Base-by-base conservation (phyloP, 2,888 invertebrate species). In the Patella depressa region DNA sequence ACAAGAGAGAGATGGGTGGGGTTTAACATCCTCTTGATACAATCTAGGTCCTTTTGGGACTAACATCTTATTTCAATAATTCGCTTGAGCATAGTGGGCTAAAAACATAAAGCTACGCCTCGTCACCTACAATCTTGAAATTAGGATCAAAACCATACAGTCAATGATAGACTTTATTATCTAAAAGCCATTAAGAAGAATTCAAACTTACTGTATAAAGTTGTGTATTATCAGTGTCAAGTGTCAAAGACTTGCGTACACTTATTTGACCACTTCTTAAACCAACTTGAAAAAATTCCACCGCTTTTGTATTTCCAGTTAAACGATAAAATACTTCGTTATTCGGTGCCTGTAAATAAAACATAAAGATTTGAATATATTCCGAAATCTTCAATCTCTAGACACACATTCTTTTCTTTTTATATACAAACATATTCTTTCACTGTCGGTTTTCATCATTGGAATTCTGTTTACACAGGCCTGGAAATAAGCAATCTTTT, bases 271-370 rank as follows among this genome's bases (percentile, higher is more conserved):
- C 89, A 29, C 78, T 83, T 7, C 78, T 74, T 12, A 82, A 74
- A 69, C 88, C 83, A 11, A 89, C 81, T 72, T 86, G 82, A 81
- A 89, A 89, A 79, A 83, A 89, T 17, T 83, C 76, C 15, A 79
- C 53, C 2, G 77, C 79, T 19, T 57, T 71, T 15, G 74, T 4
- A 53, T 81, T 78, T 1, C 85, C 85, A 17, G 78, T 81, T 14
- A 87, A 80, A 2, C 78, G 76, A 74, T 87, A 89, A 76, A 83
- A 85, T 34, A 89, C 85, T 24, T 82, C 78, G 54, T 87, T 88
- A 81, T 89, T 86, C 3, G 88, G 87, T 12, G 85, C 74, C 84
- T 86, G 80, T 19, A 82, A 83, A 11, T 19, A 59, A 73, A 76
- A 53, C 15, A 53, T 3, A 29, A 11, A 45, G 5, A 24, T 34